Evolutionary conservation across 2,113 vertebrate genomes (phyloP).

Genomic region (Paramormyrops kingsleyae): DNA sequence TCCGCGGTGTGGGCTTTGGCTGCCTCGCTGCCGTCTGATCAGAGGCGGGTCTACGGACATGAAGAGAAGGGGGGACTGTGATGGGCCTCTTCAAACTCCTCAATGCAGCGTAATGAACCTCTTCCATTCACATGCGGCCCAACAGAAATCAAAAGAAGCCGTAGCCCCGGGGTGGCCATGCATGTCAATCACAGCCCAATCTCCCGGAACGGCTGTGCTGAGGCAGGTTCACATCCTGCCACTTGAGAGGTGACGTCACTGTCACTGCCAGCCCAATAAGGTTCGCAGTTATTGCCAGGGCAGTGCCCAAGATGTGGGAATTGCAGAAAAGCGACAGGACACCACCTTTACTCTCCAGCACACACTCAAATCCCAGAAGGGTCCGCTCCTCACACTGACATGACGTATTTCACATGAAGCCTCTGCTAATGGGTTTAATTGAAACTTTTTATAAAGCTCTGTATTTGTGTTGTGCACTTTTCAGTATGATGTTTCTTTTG

Average conservation of each 20-base stretch:
- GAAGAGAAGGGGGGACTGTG: conserved; percentile 27
- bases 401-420: background rate
- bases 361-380: background rate
- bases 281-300: background rate
- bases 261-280: background rate
- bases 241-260: conserved; percentile 33
- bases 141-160: conserved; percentile 37
- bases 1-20: conserved; percentile 44
- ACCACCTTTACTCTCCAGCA: background rate
- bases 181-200: conserved; percentile 43
- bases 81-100: conserved; percentile 27
- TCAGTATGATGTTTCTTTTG: too few species aligned
- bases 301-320: conserved; percentile 6
- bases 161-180: conserved; percentile 28
- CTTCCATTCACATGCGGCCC: conserved; percentile 41
- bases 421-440: background rate
- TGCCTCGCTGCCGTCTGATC: conserved; percentile 46
- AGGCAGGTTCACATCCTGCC: conserved; percentile 47
- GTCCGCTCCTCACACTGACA: background rate
- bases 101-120: conserved; percentile 53
- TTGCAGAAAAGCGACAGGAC: background rate
- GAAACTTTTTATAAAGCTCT: background rate
- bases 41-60: conserved; percentile 29
- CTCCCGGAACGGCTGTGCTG: conserved; percentile 32
- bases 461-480: background rate